phyloP scores from a whole-genome alignment of 2,888 invertebrate species.

The Myathropa florea region DNA sequence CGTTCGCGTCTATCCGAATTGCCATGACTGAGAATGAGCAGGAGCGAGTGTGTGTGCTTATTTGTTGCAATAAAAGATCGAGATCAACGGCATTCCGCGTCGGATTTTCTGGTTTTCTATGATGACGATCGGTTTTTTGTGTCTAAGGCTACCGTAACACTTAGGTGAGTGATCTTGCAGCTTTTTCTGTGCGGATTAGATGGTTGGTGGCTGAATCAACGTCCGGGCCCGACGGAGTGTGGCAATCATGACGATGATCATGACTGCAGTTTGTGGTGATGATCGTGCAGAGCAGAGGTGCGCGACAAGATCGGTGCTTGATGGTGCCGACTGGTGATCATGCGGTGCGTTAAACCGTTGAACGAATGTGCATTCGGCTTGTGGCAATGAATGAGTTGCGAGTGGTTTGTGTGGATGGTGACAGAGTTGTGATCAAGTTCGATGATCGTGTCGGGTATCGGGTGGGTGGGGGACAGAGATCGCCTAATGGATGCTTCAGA shows the following conservation, averaged over 20 bases:
- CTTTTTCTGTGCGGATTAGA: slow-evolving; percentile 30
- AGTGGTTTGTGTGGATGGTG: not conserved
- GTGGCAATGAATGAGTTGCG: not conserved
- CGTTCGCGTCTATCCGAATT: not conserved
- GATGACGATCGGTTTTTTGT: slow-evolving; percentile 39
- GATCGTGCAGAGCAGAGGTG: slow-evolving; percentile 25
- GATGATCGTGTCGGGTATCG: not conserved
- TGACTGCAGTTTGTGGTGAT: not conserved
- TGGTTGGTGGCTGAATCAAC: not conserved
- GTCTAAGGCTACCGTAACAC: slow-evolving; percentile 64
- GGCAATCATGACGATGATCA: slow-evolving; percentile 10
- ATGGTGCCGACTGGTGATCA: slow-evolving; percentile 13
- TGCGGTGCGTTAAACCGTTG: slow-evolving; percentile 22
- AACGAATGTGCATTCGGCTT: slow-evolving; percentile 10
- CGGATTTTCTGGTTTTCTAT: slow-evolving; percentile 53
- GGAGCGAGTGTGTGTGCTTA: not conserved
- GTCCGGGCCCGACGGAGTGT: not conserved
- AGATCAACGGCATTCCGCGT: slow-evolving; percentile 60
- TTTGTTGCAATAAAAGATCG: slow-evolving; percentile 39
- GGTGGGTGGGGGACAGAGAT: no score
- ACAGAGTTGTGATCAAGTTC: not conserved
- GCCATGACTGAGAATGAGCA: not conserved
- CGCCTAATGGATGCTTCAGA: not conserved
- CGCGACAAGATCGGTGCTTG: slow-evolving; percentile 10
- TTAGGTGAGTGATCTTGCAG: slow-evolving; percentile 52